A percentile compares a stretch with the other conserved stretches of the same genome.
These are phyloP conservation scores for Pachliopta kotzebuea DNA, from an alignment of 2,888 invertebrate genomes.

Conservation along the genomic window DNA sequence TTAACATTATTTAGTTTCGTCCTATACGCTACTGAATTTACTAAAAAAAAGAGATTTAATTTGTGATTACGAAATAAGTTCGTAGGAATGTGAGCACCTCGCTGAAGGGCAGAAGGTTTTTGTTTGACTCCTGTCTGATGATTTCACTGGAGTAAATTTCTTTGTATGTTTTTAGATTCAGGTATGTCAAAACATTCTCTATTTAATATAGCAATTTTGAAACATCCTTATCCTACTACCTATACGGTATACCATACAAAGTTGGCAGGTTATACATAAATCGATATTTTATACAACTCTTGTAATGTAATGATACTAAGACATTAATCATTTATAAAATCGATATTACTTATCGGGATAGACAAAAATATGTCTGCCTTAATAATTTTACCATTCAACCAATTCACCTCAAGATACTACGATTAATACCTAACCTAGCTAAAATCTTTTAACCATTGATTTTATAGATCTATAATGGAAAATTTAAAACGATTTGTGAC, in stretches of 20 bases:
- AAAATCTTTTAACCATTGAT: not conserved
- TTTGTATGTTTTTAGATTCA: not conserved
- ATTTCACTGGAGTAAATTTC: not conserved
- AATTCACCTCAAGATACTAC: no score
- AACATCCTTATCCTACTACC: no score
- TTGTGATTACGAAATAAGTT: not conserved
- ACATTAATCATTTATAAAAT: no score
- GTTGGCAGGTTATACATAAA: no score
- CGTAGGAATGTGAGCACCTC: not conserved
- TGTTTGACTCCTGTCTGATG: not conserved
- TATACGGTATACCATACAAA: no score
- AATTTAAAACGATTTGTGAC: not conserved
- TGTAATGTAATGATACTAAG: no score
- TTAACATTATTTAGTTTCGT: slow-evolving; percentile 35
- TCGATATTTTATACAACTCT: no score
- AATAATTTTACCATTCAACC: no score
- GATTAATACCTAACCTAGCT: no score
- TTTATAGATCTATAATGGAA: not conserved
- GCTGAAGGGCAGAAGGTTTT: not conserved
- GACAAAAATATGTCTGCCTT: no score
- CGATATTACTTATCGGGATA: no score
- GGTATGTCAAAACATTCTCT: not conserved
- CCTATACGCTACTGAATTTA: not conserved
- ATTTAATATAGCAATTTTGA: no score
- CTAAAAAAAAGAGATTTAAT: not conserved